Conservation (phyloP, 2,113 vertebrate genomes). For the Tychaedon coryphoeus region DNA sequence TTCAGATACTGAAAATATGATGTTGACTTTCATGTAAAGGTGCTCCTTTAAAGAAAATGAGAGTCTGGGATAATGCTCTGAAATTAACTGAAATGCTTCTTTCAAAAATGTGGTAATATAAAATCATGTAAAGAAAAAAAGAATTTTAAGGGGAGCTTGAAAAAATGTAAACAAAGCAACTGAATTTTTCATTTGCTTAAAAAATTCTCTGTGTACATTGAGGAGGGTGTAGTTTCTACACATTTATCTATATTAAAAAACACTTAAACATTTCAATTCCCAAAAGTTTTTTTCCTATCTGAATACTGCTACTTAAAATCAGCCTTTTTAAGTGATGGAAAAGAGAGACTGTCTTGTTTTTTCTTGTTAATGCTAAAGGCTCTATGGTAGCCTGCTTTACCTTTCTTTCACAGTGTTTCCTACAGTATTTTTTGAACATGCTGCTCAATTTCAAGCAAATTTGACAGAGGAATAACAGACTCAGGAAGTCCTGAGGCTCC, state of each 20-base stretch:
- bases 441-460: not conserved
- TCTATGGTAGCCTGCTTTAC: not conserved
- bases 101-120: not conserved
- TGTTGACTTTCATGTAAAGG: not conserved
- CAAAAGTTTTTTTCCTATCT: not conserved
- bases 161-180: not conserved
- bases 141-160: not conserved
- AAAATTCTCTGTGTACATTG: not conserved
- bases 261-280: not conserved
- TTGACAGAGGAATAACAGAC: not conserved
- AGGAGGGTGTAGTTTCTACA: rapidly evolving
- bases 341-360: not conserved
- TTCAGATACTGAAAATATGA: not conserved
- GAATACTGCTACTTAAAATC: not conserved
- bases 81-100: not conserved
- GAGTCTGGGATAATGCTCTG: not conserved
- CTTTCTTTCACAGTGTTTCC: not conserved
- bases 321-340: not conserved
- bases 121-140: not conserved
- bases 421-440: not conserved
- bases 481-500: not conserved
- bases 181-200: not conserved
- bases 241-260: rapidly evolving
- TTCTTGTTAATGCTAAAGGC: not conserved
- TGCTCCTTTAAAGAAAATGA: not conserved